Evolutionary conservation across 37 sponge, comb jelly and placozoan genomes (phyloP), one percentile per base, ranked within the genome.

Genomic region (Bolinopsis microptera): DNA sequence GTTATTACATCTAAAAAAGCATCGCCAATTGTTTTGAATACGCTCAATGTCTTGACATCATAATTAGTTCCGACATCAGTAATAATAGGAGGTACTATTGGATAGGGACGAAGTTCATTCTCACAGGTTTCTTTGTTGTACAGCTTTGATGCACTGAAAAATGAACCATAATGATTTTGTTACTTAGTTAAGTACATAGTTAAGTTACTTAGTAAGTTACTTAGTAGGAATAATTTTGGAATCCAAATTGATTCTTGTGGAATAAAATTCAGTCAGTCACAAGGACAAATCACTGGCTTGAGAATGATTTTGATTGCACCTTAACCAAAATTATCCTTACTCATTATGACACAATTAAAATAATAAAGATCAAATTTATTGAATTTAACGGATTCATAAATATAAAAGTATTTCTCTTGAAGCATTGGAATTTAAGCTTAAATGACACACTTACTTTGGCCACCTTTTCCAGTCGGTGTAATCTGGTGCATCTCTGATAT

Each of bases 11-110:
- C 61, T 0, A 86, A 27, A 27, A 86, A 86, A n/a, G 61, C 27
- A 21, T 86, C 90, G 13, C 90, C 90, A 26, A 86, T 86, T 36
- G 22, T 34, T 34, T 86, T 38, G 3, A 86, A 39, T 0, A 41
- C 35, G n/a, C 3, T 86, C 27, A 86, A 48, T 3, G 26, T 0
- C 31, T 27, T 13, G 18, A 86, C 90, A 86, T 86, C 61, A 26
- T 86, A 86, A 86, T 23, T 27, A 34, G 26, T 86, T 3, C 90
- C 90, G n/a, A 48, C 30, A 86, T 22, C 30, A 41, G 25, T 18
- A 3, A n/a, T n/a, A 8, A 86, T 86, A 5, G 16, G 21, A 3
- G 90, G 90, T 5, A 86, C 39, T 8, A 25, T 2, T 22, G 1
- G 0, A 40, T 86, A 86, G 1, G 23, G 61, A 39, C 27, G 8